Conservation (phyloP, 2,888 invertebrate species). For the Zygothrica quintamaculata region DNA sequence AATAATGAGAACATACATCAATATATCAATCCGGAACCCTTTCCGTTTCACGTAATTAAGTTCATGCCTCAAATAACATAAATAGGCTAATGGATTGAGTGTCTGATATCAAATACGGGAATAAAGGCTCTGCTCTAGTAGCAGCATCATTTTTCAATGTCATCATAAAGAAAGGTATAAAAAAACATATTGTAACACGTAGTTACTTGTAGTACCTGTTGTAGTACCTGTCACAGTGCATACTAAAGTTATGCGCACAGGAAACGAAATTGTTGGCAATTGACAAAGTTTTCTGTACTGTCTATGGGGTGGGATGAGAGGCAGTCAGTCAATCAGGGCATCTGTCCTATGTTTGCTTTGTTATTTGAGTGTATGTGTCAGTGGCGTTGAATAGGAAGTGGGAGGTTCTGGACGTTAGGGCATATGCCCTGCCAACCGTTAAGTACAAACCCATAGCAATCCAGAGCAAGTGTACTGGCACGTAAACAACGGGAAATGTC, state of each 20-base stretch:
- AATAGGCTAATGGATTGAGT: too few relatives aligned
- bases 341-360: slow-evolving; percentile 28
- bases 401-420: slow-evolving; percentile 11
- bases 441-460: slow-evolving; percentile 21
- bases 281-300: slow-evolving; percentile 22
- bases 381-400: not conserved
- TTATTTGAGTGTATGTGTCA: slow-evolving; percentile 37
- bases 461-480: not conserved
- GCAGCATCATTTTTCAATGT: slow-evolving; percentile 2
- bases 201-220: not conserved
- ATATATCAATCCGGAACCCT: too few relatives aligned
- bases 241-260: slow-evolving; percentile 14
- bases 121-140: not conserved
- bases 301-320: too few relatives aligned
- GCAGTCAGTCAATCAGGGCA: slow-evolving; percentile 18
- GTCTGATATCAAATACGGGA: too few relatives aligned
- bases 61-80: not conserved
- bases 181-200: not conserved
- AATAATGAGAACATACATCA: too few relatives aligned
- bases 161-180: too few relatives aligned
- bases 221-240: slow-evolving; percentile 8
- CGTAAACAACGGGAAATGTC: slow-evolving; percentile 34
- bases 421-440: slow-evolving; percentile 18
- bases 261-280: slow-evolving; percentile 14
- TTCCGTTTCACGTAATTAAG: too few relatives aligned